Base-by-base conservation (phyloP, 2,113 vertebrate species). In the Hippocampus mohnikei region DNA sequence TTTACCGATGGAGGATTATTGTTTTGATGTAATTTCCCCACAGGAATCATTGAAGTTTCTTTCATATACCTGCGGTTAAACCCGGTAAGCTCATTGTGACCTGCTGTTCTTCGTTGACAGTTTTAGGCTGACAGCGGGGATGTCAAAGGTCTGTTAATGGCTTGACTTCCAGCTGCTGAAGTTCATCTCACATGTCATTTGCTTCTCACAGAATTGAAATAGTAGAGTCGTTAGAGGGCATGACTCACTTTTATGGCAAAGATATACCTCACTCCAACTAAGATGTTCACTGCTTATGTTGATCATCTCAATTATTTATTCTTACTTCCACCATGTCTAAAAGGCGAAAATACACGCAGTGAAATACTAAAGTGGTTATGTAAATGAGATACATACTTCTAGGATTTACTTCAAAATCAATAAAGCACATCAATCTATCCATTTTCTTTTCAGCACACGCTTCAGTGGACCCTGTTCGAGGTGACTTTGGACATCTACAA, bases 101-200 rank as follows among this genome's bases (percentile, higher is more conserved):
- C 61, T 12, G 61, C 61, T 63, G 61, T 63, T 63, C 61, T 44
- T 65, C 23, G 23, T 42, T 65, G 63, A 46, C 42, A 65, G 63
- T 65, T 65, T 65, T 27, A 46, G 42, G 41, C 63, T 65, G 42
- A 65, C 63, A 65, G 63, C 63, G 27, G 63, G 42, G 63, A 65
- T 65, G 63, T 65, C 63, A 65, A 65, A 65, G 63, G 63, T 65
- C 63, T 46, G 63, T 46, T 65, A 65, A 48, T 65, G 7, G 63
- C n/a, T 46, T 65, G 63, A 65, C 63, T 65, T 65, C 63, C 63
- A 65, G 63, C 63, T 65, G 63, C 42, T 65, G 63, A 65, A 65
- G 42, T 65, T 65, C 23, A 20, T 46, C 63, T 42, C 44, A 25
- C 42, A 23, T 8, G 63, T 65, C 63, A 65, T 65, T 42, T 46